Percentiles rank a stretch among this genome's conserved stretches.
Conservation (phyloP, 1,140 invertebrate species). For the Halyomorpha halys region DNA sequence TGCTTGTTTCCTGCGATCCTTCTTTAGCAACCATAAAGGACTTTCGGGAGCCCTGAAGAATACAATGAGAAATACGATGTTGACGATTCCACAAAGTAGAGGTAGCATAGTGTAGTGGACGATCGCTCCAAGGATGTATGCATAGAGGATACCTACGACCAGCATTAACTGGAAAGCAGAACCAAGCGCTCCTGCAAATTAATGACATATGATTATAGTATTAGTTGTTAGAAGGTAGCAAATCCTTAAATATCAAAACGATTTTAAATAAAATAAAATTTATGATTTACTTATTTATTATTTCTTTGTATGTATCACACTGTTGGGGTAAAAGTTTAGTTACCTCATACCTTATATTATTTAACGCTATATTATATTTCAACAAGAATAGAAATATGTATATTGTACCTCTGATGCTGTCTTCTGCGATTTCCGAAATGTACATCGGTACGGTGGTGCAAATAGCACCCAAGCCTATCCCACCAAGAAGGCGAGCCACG, state of each 20-base stretch:
- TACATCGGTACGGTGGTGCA: constrained; percentile 78
- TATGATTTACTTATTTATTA: too few species aligned
- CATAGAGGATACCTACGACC: constrained; percentile 44
- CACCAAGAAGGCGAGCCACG: constrained; percentile 36
- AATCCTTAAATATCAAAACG: too few species aligned
- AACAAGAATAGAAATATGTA: background rate
- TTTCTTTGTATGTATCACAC: background rate
- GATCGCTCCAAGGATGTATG: constrained; percentile 28
- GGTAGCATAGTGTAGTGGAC: constrained; percentile 28
- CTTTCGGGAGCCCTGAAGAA: constrained; percentile 42
- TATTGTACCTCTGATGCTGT: constrained; percentile 48
- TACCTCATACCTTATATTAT: background rate
- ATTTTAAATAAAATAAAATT: too few species aligned
- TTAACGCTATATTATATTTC: too few species aligned
- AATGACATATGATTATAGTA: background rate
- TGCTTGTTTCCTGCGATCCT: constrained; percentile 31
- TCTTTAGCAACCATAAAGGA: constrained; percentile 35
- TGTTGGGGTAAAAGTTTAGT: background rate
- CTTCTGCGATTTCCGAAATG: constrained; percentile 75
- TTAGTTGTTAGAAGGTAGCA: too few species aligned
- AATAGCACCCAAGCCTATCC: constrained; percentile 57
- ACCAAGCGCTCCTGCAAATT: constrained; percentile 39
- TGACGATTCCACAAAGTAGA: constrained; percentile 34
- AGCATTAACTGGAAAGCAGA: constrained; percentile 74
- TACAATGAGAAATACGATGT: constrained; percentile 40